Base-by-base conservation (phyloP, 1,140 invertebrate genomes). In the Notospermus geniculatus region DNA sequence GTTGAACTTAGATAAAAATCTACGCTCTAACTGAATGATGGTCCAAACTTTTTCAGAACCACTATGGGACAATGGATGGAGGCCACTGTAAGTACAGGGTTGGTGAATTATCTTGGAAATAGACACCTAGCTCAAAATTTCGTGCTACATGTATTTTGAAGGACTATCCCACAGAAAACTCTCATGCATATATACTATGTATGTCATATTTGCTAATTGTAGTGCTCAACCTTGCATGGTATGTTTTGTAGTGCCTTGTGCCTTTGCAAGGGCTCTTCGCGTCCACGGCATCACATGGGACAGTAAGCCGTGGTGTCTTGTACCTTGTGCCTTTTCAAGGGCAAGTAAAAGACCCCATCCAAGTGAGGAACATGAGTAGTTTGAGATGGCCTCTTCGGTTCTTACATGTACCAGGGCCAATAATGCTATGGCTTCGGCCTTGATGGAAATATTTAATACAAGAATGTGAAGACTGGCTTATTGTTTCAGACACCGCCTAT, bases 21-120 rank as follows among this genome's bases (percentile, higher is more conserved):
- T n/a, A n/a, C n/a, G 53, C 22, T 25, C 22, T 27, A 27, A 17
- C 2, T 29, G 23, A 59, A 45, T 9, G 19, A 2, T 29, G n/a
- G 52, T 22, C 30, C 30, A 22, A 7, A 50, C 64, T 63, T 57
- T 71, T 79, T 57, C 72, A 82, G 74, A 95, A 95, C 79, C 93
- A 96, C 79, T 92, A 89, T 74, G 93, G 93, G 32, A 90, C 90
- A 0, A 90, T 95, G 87, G 90, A 93, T 69, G 88, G 89, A 2
- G 93, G 93, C 0, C 93, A 96, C 80, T 96, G 81, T 82, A 77
- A 82, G 81, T 81, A 32, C 15, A 2, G 2, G 36, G n/a, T 17
- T n/a, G n/a, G n/a, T 19, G 57, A 29, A 29, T 54, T 52, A 17
- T 46, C 27, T 30, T 28, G 2, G 27, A 29, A n/a, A 57, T n/a